Percentiles rank a stretch among this genome's conserved stretches.
Conservation (phyloP, 1,140 invertebrate genomes). For the Tetranychus cinnabarinus region DNA sequence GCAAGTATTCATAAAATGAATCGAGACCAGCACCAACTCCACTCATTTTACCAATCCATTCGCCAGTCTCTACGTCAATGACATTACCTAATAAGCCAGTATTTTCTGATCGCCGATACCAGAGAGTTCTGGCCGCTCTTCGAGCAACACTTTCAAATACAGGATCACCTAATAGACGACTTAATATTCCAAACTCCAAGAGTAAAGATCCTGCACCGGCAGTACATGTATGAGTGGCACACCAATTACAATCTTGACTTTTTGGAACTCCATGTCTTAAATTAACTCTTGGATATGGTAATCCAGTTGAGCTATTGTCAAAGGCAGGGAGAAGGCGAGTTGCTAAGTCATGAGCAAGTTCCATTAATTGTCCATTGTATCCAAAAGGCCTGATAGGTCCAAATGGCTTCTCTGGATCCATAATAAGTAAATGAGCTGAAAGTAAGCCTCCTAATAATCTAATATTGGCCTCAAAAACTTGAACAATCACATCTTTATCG, state of each 20-base stretch:
- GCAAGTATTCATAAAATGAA: slow-evolving; percentile 41
- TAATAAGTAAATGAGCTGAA: slow-evolving; percentile 40
- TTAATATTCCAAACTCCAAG: slow-evolving; percentile 39
- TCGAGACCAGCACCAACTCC: slow-evolving; percentile 42
- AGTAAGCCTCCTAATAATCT: slow-evolving; percentile 37
- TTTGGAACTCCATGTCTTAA: slow-evolving; percentile 29
- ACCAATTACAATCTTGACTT: not conserved
- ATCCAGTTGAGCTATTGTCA: slow-evolving; percentile 29
- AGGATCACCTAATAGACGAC: slow-evolving; percentile 32
- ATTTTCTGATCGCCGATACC: slow-evolving; percentile 29
- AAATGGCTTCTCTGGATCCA: slow-evolving; percentile 30
- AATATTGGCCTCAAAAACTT: slow-evolving; percentile 33
- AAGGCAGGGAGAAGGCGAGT: slow-evolving; percentile 34
- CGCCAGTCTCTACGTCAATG: slow-evolving; percentile 36
- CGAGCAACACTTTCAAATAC: slow-evolving; percentile 35
- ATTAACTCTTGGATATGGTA: slow-evolving; percentile 39
- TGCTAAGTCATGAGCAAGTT: slow-evolving; percentile 35
- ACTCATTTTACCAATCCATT: slow-evolving; percentile 34
- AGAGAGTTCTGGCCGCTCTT: slow-evolving; percentile 29
- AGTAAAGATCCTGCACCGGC: slow-evolving; percentile 37
- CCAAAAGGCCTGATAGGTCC: slow-evolving; percentile 29
- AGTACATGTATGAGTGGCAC: slow-evolving; percentile 36
- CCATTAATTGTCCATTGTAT: slow-evolving; percentile 34
- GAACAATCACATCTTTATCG: slow-evolving; percentile 36
- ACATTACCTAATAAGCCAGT: slow-evolving; percentile 41